Base-by-base conservation (phyloP, 2,888 invertebrate species). In the Sinelater perroti region DNA sequence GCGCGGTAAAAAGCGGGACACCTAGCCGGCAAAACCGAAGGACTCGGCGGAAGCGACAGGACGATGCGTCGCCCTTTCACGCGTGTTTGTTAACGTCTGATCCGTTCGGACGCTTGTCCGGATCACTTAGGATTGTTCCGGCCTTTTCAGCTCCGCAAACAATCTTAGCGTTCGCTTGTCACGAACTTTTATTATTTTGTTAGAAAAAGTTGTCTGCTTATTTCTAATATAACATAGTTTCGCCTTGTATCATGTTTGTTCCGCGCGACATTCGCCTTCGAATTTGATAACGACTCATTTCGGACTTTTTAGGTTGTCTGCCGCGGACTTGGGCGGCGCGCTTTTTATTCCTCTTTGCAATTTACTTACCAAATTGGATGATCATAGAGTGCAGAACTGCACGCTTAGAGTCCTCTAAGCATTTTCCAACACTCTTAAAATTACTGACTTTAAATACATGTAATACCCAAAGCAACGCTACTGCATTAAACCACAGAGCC, bases 41-140 rank as follows among this genome's bases (percentile, higher is more conserved):
- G 38, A 45, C 50, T 45, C 42, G 44, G 31, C 28, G 42, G 33
- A 45, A 54, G 42, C 31, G 59, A 50, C 59, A 59, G 50, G 59
- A 59, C 59, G 36, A 26, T 50, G 54, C 54, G 59, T 59, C 59
- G 61, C 63, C 65, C 60, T 68, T 69, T 71, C 69, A 72, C 69
- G 70, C 70, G 68, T 66, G 67, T 69, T 67, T 67, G 63, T 66
- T 60, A 64, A 62, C 62, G 62, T 60, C 64, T 67, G 67, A 70
- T 70, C 62, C 63, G 65, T 68, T 65, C 62, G 68, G 69, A 71
- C 70, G 66, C 65, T 70, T 70, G 70, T 71, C 69, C 51, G 50
- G 56, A 60, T 63, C 64, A 60, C 59, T 66, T 66, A 67, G 60
- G 61, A 64, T 63, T 59, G 56, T 60, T 47, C 26, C 46, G 47